Evolutionary conservation across 1,140 invertebrate genomes (phyloP), one percentile per base, ranked within the genome.

Genomic region (Meloidogyne chitwoodi): DNA sequence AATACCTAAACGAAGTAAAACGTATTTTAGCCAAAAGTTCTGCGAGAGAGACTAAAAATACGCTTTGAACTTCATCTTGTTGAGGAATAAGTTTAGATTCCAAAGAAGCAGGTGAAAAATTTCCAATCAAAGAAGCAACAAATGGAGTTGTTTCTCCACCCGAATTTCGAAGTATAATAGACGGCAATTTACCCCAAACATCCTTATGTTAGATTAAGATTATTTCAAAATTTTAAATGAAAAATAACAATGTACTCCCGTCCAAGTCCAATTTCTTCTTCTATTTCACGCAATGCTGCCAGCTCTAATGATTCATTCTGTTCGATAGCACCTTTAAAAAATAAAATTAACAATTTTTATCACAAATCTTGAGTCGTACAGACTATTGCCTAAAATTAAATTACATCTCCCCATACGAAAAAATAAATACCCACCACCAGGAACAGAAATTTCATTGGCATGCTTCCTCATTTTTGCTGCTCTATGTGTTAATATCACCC

Each of bases 371-470:
- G 29, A 31, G 29, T 6, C 29, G 29, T 31, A 31, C 29, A 31
- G 6, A 31, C 2, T 3, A 6, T 31, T 31, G n/a, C n/a, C n/a
- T n/a, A n/a, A n/a, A n/a, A n/a, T n/a, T n/a, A n/a, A n/a, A n/a
- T n/a, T n/a, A n/a, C n/a, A n/a, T n/a, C n/a, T n/a, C 38, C 38
- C 12, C 48, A 6, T 8, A 56, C 5, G 6, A 56, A n/a, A 1
- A n/a, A n/a, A n/a, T n/a, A 56, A 56, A 56, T 22, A n/a, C 16
- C 38, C 16, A 70, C 71, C 71, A 38, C 71, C 71, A 1, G 71
- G 71, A 64, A 73, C 61, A 29, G 71, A 73, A 65, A 73, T 73
- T 63, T 73, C 71, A 24, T 73, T 73, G 24, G 71, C 71, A 16
- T 73, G 71, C 3, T 73, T 27, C 44, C 12, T 26, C 71, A 73